Evolutionary conservation across 2,797 vertebrate genomes (phyloP), one percentile per base, ranked within the genome.

Genomic region (Ataeniobius toweri): DNA sequence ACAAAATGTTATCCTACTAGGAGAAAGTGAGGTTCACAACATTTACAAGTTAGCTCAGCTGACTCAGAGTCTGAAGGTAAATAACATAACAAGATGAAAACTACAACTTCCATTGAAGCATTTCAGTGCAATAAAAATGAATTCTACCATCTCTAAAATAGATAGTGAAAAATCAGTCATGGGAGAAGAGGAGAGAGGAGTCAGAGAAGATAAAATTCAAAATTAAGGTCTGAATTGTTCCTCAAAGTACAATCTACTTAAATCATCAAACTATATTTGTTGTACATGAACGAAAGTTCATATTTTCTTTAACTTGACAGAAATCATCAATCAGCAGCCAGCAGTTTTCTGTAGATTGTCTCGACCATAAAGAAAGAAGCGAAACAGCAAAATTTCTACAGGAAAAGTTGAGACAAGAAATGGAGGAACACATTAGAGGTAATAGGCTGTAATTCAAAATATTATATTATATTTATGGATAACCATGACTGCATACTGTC

Each of bases 111-210:
- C 12, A 16, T 73, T 39, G 74, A 58, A 82, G 72, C 20, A 55
- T 26, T 69, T 1, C 18, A 22, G 20, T 24, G 36, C 41, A 39
- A 59, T 77, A 26, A 70, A 76, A 71, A n/a, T 53, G 3, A 1
- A 7, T 41, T 53, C 63, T 80, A 58, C 70, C 46, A 51, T 80
- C 63, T 80, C 50, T 58, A 76, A 16, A 28, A 72, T 86, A 97
- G 97, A 93, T 96, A 63, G 89, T 97, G 83, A 98, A 98, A 90
- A 93, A 89, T 77, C 95, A 96, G 80, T 95, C 89, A 10, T 96
- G 95, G 96, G 91, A 94, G 75, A 94, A 93, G 73, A 94, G 94
- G 82, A 87, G 85, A 76, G 90, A 90, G 1, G 84, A 16, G 0
- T 93, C 93, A 0, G 18, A 93, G 72, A 89, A 80, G 46, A 89